Evolutionary conservation across 2,113 vertebrate genomes (phyloP), one percentile per base, ranked within the genome.

Genomic region (Pteropus alecto): DNA sequence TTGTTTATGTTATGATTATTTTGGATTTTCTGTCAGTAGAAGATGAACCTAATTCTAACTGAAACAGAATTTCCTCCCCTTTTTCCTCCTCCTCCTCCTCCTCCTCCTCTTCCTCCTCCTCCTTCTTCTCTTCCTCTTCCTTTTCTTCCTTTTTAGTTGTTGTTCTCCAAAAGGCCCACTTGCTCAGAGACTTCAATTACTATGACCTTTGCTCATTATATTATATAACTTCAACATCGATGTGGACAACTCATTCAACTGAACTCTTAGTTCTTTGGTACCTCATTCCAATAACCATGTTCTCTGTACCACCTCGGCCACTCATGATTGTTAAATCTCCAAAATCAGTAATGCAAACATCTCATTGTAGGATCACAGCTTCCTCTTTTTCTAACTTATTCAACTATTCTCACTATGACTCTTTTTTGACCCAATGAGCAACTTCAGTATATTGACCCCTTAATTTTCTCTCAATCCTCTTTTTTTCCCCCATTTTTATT

Each of bases 1-100:
- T 70, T 91, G 38, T 58, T 93, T 51, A 93, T 85, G 30, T 26
- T 18, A 87, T 95, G 54, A 33, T 89, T 87, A 63, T 86, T 93
- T 93, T 15, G 21, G 48, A 5, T 90, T 73, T 95, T 90, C 43
- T 86, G 68, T 83, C 46, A 76, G 48, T 58, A 89, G 30, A 71
- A 88, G 28, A 63, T 70, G 41, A 95, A 30, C 38, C 22, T 92
- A 60, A 83, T 87, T 21, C 48, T 87, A 78, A 83, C 7, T n/a
- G 43, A 87, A 65, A 83, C 30, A 87, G 18, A 71, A 58, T 78
- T 46, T 81, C 43, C 16, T 46, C 21, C 16, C 35, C 22, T 14
- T 82, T 18, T 30, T 77, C 10, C 14, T 65, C 33, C 14, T 65
- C 0, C 21, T 33, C 2, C 15, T 77, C 38, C 51, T 76, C 18